Base-by-base conservation (phyloP, 2,797 vertebrate genomes). In the Acrossocheilus wenchowensis region DNA sequence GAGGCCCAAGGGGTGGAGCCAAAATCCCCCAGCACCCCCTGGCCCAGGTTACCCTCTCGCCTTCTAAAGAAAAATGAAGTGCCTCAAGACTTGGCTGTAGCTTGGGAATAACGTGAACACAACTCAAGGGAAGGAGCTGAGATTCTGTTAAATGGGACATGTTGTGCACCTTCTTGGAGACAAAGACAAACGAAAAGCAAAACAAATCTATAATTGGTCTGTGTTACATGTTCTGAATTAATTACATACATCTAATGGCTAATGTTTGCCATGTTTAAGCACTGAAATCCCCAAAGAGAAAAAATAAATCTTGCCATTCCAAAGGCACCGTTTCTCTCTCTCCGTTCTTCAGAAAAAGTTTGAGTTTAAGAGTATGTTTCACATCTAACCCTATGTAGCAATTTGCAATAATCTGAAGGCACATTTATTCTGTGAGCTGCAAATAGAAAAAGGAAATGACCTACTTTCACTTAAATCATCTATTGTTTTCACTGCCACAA, bases 1-100 rank as follows among this genome's bases (percentile, higher is more conserved):
- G 87, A 87, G 82, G 60, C 88, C 87, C 87, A 68, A 10, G 68
- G 86, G 87, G 66, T 83, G 78, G 83, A 81, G 77, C 62, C 66
- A 30, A n/a, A 85, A 88, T 88, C 85, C 88, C 87, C 66, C 17
- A 74, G 84, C 84, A 83, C 75, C 71, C 79, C 60, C 30, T 68
- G 64, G 78, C 78, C 82, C 50, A 26, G 62, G 72, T 82, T 86
- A 60, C 62, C 45, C 72, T 69, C 71, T 81, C 48, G 69, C 15
- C 73, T 87, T 43, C 41, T 45, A 60, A 81, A 87, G 83, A 90
- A 78, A 88, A 88, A 89, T 88, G 45, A 81, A 90, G 64, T 83
- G 79, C 66, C 68, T 87, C 81, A 84, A 52, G 73, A 66, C 17
- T 71, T 34, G 72, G 34, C 82, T 86, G 34, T 64, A 74, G 82